Evolutionary conservation across 2,113 vertebrate species (phyloP).

Genomic region (Pangasianodon gigas): DNA sequence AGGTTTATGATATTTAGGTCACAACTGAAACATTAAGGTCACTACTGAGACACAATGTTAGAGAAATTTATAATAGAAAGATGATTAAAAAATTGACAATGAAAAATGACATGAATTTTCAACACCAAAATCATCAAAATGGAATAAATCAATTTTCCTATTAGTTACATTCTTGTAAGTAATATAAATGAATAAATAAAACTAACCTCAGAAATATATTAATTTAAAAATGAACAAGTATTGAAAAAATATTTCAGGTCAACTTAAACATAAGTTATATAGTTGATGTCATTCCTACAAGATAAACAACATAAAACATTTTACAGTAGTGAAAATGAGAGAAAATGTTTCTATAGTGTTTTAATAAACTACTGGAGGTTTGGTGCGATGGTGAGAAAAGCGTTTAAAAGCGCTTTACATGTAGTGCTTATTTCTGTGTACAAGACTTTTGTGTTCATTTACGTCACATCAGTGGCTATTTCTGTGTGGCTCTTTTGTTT

Average conservation of each 20-base stretch:
- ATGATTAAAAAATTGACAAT: neutral
- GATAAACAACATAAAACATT: neutral
- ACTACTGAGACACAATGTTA: neutral
- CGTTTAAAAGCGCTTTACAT: neutral
- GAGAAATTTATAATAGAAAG: no score
- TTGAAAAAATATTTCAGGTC: neutral
- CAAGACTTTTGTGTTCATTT: constrained; percentile 2
- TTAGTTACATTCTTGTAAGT: neutral
- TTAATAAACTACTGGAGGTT: neutral
- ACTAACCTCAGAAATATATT: neutral
- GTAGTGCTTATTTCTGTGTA: constrained; percentile 1
- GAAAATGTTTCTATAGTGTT: neutral
- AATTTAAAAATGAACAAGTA: neutral
- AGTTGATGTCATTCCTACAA: neutral
- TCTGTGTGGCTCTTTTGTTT: constrained; percentile 22
- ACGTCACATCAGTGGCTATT: neutral
- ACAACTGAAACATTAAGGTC: neutral
- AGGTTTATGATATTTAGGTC: neutral
- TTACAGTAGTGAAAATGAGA: neutral
- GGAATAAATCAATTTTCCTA: neutral
- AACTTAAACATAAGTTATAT: neutral
- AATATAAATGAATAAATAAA: neutral
- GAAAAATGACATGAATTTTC: neutral
- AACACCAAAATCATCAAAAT: neutral
- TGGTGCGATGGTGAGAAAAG: neutral